A percentile compares a stretch with the other conserved stretches of the same genome.
These are phyloP conservation scores for Agrotis ipsilon DNA, from an alignment of 2,888 invertebrate genomes.

Conservation along the genomic window DNA sequence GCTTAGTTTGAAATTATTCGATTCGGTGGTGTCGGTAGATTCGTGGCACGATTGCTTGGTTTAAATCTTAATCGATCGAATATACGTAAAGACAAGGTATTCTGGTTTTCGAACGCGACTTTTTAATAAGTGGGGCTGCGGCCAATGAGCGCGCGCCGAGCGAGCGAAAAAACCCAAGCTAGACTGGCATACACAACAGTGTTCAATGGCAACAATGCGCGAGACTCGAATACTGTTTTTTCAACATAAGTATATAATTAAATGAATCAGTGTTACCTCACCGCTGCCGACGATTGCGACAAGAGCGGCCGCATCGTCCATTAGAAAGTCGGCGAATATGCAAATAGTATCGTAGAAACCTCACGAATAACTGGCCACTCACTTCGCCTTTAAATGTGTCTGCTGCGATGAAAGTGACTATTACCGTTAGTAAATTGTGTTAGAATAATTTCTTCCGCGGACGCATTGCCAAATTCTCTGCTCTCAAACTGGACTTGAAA, in stretches of 20 bases:
- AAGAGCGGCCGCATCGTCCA: constrained; percentile 90
- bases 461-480: constrained; percentile 78
- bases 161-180: constrained; percentile 78
- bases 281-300: constrained; percentile 88
- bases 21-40: constrained; percentile 63
- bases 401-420: constrained; percentile 90
- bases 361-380: constrained; percentile 91
- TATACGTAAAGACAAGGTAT: constrained; percentile 79
- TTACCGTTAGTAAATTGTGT: constrained; percentile 89
- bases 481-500: constrained; percentile 59
- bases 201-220: constrained; percentile 82
- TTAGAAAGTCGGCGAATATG: constrained; percentile 91
- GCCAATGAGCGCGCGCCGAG: constrained; percentile 75
- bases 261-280: constrained; percentile 90
- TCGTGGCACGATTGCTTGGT: constrained; percentile 72
- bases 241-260: constrained; percentile 84
- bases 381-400: constrained; percentile 89
- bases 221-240: constrained; percentile 82
- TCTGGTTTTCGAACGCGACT: constrained; percentile 79
- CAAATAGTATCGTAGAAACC: constrained; percentile 91
- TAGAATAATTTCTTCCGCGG: constrained; percentile 84
- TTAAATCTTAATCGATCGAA: constrained; percentile 77
- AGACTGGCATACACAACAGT: constrained; percentile 74
- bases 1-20: constrained; percentile 66
- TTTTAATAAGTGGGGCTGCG: constrained; percentile 76